Evolutionary conservation across 2,113 vertebrate species (phyloP).

Genomic region (Macrotis lagotis): DNA sequence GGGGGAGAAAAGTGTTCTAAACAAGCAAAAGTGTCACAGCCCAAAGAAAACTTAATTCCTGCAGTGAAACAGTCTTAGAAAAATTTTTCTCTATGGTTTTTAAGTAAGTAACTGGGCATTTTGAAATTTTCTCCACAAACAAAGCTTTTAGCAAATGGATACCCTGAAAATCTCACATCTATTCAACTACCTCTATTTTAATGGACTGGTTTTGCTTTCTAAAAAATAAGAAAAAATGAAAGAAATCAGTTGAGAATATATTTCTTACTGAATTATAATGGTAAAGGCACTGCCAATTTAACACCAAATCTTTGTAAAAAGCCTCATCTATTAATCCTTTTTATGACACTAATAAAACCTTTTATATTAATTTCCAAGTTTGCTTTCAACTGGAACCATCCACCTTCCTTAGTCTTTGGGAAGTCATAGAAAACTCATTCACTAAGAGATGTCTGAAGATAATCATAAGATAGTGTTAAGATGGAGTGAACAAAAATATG

Average conservation of each 20-base stretch:
- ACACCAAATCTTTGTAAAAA: slow-evolving; percentile 6
- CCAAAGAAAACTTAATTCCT: slow-evolving; percentile 73
- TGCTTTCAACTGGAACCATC: slow-evolving; percentile 45
- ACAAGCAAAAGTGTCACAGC: slow-evolving; percentile 74
- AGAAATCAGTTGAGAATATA: background rate
- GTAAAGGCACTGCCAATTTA: background rate
- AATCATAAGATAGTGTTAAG: slow-evolving; percentile 22
- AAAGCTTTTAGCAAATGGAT: slow-evolving; percentile 2
- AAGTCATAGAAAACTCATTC: slow-evolving; percentile 1
- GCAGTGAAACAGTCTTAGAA: slow-evolving; percentile 64
- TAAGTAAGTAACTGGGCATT: slow-evolving; percentile 28
- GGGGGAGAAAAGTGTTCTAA: slow-evolving; percentile 73
- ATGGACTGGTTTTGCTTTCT: slow-evolving; percentile 29
- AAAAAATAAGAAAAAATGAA: slow-evolving; percentile 19
- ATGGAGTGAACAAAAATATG: background rate
- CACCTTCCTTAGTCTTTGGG: background rate
- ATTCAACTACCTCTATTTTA: slow-evolving; percentile 30
- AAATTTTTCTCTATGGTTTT: slow-evolving; percentile 67
- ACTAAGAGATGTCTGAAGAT: background rate
- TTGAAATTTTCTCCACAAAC: slow-evolving; percentile 59
- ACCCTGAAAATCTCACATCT: background rate
- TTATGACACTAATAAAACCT: background rate
- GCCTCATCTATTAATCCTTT: slow-evolving; percentile 17
- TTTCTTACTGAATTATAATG: slow-evolving; percentile 22
- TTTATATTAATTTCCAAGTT: slow-evolving; percentile 19